Evolutionary conservation across 2,888 invertebrate genomes (phyloP), one percentile per base, ranked within the genome.

Genomic region (Pasiphila rectangulata): DNA sequence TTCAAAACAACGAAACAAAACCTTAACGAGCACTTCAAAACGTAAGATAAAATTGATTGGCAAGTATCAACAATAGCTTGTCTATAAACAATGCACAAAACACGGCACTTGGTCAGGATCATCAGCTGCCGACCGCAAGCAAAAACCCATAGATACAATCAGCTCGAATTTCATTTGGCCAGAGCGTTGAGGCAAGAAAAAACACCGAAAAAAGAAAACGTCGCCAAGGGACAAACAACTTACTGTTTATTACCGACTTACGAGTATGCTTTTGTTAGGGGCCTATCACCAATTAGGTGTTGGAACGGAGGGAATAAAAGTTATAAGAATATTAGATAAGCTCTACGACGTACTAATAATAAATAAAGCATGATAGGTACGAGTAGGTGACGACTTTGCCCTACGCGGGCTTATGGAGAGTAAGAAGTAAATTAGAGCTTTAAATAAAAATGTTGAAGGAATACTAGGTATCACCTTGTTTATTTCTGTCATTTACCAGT

Each of bases 91-190:
- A 79, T 79, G 75, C 58, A 67, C 69, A 65, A 72, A 75, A 73
- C 69, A 75, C 61, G 67, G 67, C 67, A 61, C 70, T 79, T 74
- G 32, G 17, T 17, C 17, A 27, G 27, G 77, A 77, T 71, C 67
- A 70, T 76, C 88, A 88, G 86, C 87, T 88, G 88, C 78, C 85
- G 85, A 87, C 88, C 86, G 73, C 87, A 84, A 67, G 71, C 83
- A 87, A 87, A 88, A 86, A 87, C 71, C 69, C 69, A 61, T 75
- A 69, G 88, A 87, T 88, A 87, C 72, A 74, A 87, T 87, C 87
- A 85, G 88, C 79, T 87, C 87, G 77, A 75, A 77, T 88, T 88
- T 83, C 87, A 79, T 79, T 80, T 62, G 77, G 76, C 83, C 79
- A 79, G 67, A 80, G 62, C 63, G 65, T 60, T 62, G 59, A 66